These are phyloP conservation scores for Panthera tigris DNA, from an alignment of 2,113 vertebrate species.

Conservation along the genomic window DNA sequence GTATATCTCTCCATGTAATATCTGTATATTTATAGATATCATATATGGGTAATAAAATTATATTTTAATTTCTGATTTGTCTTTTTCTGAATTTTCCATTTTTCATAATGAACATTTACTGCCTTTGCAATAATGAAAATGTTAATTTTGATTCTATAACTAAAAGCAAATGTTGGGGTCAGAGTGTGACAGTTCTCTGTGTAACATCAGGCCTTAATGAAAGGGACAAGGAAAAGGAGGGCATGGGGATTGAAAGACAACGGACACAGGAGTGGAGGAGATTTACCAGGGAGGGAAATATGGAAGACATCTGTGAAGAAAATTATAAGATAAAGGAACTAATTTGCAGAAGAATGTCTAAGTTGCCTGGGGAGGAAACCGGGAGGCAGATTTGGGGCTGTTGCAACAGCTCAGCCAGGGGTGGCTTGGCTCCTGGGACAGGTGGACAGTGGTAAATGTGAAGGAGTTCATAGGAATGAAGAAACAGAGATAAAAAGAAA, in stretches of 20 bases:
- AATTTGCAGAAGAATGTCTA: background rate
- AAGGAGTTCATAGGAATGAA: background rate
- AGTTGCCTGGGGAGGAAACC: background rate
- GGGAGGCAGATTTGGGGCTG: background rate
- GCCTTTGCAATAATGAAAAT: background rate
- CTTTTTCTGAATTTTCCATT: background rate
- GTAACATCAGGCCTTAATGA: background rate
- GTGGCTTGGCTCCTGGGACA: background rate
- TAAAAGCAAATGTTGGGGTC: background rate
- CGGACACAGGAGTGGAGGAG: background rate
- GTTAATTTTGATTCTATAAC: background rate
- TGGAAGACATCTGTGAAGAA: background rate
- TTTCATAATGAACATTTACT: background rate
- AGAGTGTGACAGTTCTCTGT: background rate
- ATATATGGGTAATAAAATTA: background rate
- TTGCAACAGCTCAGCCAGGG: background rate
- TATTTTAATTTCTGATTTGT: background rate
- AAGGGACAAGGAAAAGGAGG: background rate
- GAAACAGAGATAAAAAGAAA: background rate
- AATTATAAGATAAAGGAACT: background rate
- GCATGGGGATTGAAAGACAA: background rate
- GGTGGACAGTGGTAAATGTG: background rate
- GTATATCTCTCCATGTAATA: too few species aligned
- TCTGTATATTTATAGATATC: background rate
- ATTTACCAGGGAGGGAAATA: background rate